Evolutionary conservation across 2,888 invertebrate species (phyloP).

Genomic region (Empis livida): DNA sequence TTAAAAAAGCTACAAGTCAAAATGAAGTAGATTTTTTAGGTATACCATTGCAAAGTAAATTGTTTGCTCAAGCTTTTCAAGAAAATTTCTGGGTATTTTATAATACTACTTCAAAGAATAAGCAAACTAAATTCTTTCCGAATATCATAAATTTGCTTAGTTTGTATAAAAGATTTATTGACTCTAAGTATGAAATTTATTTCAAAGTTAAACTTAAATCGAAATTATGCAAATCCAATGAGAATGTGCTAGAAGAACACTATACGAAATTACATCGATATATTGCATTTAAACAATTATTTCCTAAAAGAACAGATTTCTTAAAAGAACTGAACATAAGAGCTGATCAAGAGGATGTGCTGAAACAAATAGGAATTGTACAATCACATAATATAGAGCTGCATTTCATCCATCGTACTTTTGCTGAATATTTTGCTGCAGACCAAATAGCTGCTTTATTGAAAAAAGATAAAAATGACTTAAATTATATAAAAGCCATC

Average conservation of each 20-base stretch:
- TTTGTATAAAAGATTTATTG: neutral
- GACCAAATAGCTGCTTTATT: neutral
- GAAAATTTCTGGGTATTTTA: neutral
- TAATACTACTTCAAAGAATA: neutral
- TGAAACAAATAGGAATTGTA: too few relatives aligned
- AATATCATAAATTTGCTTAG: neutral
- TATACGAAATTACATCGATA: slow-evolving; percentile 2
- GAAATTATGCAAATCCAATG: too few relatives aligned
- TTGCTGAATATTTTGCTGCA: slow-evolving; percentile 3
- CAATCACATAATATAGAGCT: neutral
- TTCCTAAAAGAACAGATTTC: neutral
- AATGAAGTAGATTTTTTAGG: neutral
- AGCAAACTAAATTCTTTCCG: neutral
- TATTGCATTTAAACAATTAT: neutral
- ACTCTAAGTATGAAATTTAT: slow-evolving; percentile 3
- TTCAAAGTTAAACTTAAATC: neutral
- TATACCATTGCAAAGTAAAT: slow-evolving; percentile 1
- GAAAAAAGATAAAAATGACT: too few relatives aligned
- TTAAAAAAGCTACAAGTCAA: too few relatives aligned
- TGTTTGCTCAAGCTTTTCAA: slow-evolving; percentile 4
- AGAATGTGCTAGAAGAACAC: neutral
- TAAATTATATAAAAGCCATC: too few relatives aligned
- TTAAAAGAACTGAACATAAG: neutral
- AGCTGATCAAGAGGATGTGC: too few relatives aligned
- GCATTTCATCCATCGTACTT: slow-evolving; percentile 3